Evolutionary conservation across 2,113 vertebrate genomes (phyloP).

Genomic region (Cephalopterus ornatus): DNA sequence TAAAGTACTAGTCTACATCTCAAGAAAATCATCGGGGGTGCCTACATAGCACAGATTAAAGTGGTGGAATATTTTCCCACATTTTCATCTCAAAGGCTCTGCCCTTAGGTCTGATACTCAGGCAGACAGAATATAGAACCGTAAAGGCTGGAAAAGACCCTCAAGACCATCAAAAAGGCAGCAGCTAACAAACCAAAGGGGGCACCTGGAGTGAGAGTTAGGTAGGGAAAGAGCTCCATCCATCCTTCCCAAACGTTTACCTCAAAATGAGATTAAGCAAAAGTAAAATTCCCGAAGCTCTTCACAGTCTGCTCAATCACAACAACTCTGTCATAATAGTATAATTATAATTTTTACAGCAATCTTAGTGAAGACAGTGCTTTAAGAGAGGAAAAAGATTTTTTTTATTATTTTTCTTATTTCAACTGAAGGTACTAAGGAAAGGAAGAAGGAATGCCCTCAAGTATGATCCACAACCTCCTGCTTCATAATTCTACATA

Average conservation of each 20-base stretch:
- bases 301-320: not conserved
- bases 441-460: not conserved
- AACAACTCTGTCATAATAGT: not conserved
- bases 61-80: not conserved
- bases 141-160: not conserved
- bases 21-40: fast-evolving
- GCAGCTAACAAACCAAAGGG: not conserved
- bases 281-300: not conserved
- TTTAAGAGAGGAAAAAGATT: not conserved
- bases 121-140: not conserved
- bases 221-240: not conserved
- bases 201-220: not conserved
- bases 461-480: not conserved
- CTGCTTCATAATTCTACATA: not conserved
- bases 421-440: not conserved
- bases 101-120: not conserved
- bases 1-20: not conserved
- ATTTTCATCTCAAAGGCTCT: not conserved
- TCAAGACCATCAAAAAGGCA: not conserved
- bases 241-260: not conserved
- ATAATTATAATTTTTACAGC: not conserved
- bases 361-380: not conserved
- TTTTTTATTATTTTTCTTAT: not conserved
- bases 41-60: not conserved
- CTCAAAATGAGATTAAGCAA: not conserved